Percentiles rank a stretch among this genome's conserved stretches.
These are phyloP conservation scores for Campoletis sonorensis DNA, from an alignment of 1,140 invertebrate species.

Conservation along the genomic window DNA sequence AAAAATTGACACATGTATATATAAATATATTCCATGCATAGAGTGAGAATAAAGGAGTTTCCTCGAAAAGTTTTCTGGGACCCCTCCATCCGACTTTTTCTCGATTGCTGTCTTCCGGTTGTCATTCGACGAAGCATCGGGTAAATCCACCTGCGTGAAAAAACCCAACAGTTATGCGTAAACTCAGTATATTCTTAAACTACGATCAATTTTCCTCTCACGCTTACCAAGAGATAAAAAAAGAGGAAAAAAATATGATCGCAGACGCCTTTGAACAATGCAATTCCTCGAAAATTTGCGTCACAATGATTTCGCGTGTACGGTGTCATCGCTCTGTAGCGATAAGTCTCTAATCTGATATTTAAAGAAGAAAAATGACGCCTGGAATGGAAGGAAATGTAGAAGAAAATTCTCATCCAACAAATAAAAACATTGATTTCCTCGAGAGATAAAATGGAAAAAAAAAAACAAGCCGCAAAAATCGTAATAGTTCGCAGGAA, in stretches of 20 bases:
- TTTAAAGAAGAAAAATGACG: neutral
- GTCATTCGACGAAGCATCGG: neutral
- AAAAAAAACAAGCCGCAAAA: slow-evolving; percentile 8
- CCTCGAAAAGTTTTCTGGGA: neutral
- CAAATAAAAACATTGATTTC: slow-evolving; percentile 26
- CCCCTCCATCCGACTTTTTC: slow-evolving; percentile 15
- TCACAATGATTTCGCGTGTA: slow-evolving; percentile 41
- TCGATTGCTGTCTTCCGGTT: slow-evolving; percentile 28
- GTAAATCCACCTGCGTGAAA: neutral
- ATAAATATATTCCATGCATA: neutral
- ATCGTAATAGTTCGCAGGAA: slow-evolving; percentile 35
- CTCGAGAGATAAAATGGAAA: slow-evolving; percentile 12
- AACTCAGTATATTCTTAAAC: neutral
- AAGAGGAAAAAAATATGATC: neutral
- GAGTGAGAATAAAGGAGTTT: neutral
- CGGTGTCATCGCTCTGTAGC: slow-evolving; percentile 2
- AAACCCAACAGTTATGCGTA: neutral
- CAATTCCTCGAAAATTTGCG: slow-evolving; percentile 12
- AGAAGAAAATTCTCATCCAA: neutral
- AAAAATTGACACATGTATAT: slow-evolving; percentile 3
- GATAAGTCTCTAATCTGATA: slow-evolving; percentile 31
- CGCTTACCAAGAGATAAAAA: neutral
- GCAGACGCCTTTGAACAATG: too few relatives aligned
- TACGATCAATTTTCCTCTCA: slow-evolving; percentile 22
- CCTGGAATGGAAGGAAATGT: neutral